Base-by-base conservation (phyloP, 2,113 vertebrate genomes). In the Hyaena hyaena region DNA sequence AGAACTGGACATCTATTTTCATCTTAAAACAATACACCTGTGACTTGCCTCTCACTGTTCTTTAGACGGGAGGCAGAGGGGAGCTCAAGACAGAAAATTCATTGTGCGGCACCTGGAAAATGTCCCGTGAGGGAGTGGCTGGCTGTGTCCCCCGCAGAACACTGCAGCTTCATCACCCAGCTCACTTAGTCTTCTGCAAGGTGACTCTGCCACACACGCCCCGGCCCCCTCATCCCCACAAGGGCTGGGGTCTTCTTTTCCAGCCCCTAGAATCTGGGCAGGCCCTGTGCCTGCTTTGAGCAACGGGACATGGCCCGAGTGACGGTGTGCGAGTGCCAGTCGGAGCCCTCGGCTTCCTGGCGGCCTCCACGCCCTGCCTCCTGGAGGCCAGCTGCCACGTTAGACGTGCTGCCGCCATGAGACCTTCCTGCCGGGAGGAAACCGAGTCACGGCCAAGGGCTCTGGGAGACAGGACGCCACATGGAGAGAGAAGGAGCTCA, bases 151-250 rank as follows among this genome's bases (percentile, higher is more conserved):
- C 79, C 50, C 24, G 45, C 35, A 92, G 58, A 58, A 1, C 21
- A 17, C 35, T 2, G 5, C 17, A 23, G 21, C 28, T 12, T 0
- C 3, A 24, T 58, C 0, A 0, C 48, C 50, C 11, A 9, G 45
- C 65, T 43, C 50, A 21, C 9, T 4, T 1, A 21, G 12, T 94
- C 8, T 58, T 45, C 87, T 39, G 39, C 76, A 74, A 63, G 3
- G 63, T 4, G 10, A 69, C 31, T 26, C 84, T 35, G 45, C 50
- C 33, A 33, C 26, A 35, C 11, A 35, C 6, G 17, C 16, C 11
- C 43, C 6, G 5, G 26, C 58, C 10, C 14, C 15, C 3, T 61
- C 58, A 50, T 53, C 1, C 58, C 28, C 23, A 10, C 5, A 19
- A 55, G 33, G 73, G 23, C 8, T 2, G 9, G 39, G 68, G 7